A percentile compares a stretch with the other conserved stretches of the same genome.
Conservation (phyloP, 2,888 invertebrate species). For the Agrochola litura region DNA sequence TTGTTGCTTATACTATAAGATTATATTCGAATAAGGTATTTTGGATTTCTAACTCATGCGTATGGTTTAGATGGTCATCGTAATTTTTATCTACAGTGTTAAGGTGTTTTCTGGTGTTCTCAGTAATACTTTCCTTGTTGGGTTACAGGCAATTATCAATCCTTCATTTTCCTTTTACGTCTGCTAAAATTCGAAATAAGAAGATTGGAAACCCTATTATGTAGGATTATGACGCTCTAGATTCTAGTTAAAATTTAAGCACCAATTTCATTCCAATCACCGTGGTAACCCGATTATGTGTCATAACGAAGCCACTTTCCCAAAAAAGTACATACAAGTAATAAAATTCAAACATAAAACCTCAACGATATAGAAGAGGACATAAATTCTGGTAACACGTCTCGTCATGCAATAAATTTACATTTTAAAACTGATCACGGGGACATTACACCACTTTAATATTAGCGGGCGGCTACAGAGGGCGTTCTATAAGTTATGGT, state of each 20-base stretch:
- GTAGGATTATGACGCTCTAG: not conserved
- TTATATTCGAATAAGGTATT: not conserved
- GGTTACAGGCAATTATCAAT: not conserved
- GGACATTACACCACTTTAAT: slow-evolving; percentile 69
- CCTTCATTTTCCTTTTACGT: not conserved
- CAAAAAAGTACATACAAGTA: slow-evolving; percentile 57
- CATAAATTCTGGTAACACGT: slow-evolving; percentile 65
- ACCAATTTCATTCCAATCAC: slow-evolving; percentile 51
- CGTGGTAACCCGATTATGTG: slow-evolving; percentile 51
- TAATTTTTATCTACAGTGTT: not conserved
- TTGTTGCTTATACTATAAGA: slow-evolving; percentile 7
- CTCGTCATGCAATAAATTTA: slow-evolving; percentile 65
- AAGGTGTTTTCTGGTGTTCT: not conserved
- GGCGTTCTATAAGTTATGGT: slow-evolving; percentile 64
- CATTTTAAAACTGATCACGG: slow-evolving; percentile 69
- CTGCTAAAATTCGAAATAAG: not conserved
- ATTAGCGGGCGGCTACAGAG: slow-evolving; percentile 59
- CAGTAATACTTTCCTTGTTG: not conserved
- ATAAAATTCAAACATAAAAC: slow-evolving; percentile 64
- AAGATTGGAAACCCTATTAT: not conserved
- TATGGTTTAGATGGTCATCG: not conserved
- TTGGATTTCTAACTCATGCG: not conserved
- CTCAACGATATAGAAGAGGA: slow-evolving; percentile 58
- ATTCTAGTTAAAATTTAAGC: slow-evolving; percentile 36
- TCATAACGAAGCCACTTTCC: slow-evolving; percentile 47